These are phyloP conservation scores for Epinotia ramella DNA, from an alignment of 2,888 invertebrate genomes.

Conservation along the genomic window DNA sequence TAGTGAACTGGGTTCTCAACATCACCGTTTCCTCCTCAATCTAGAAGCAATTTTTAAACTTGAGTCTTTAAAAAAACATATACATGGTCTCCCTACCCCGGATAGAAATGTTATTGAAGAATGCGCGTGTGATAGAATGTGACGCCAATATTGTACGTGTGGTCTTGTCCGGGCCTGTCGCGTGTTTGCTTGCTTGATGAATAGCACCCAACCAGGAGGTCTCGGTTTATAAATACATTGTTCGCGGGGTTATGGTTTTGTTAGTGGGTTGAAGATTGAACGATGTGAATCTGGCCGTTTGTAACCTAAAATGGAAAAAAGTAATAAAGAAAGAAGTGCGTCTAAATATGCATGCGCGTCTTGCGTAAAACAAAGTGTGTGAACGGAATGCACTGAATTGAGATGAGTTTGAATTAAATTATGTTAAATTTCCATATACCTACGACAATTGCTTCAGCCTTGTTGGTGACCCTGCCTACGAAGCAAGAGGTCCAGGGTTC, in stretches of 20 bases:
- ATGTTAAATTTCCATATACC: too few species aligned
- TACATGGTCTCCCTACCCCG: conserved; percentile 53
- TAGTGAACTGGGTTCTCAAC: background rate
- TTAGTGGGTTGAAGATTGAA: background rate
- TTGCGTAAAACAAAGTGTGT: too few species aligned
- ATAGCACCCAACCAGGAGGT: conserved; percentile 1
- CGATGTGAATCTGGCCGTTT: background rate
- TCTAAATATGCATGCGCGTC: too few species aligned
- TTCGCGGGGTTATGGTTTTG: background rate
- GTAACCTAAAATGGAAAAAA: background rate
- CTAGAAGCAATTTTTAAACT: background rate
- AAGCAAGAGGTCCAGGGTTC: too few species aligned
- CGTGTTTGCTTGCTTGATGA: conserved; percentile 7
- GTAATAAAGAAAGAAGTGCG: too few species aligned
- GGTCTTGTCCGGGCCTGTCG: conserved; percentile 41
- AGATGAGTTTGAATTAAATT: too few species aligned
- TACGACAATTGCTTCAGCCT: too few species aligned
- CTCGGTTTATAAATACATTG: background rate
- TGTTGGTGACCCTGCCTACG: too few species aligned
- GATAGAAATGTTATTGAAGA: conserved; percentile 82
- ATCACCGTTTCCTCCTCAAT: background rate
- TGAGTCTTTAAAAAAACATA: background rate
- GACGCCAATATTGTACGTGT: conserved; percentile 69
- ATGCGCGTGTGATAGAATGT: conserved; percentile 83
- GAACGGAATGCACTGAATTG: too few species aligned